phyloP scores from a whole-genome alignment of 2,888 invertebrate genomes.

The Andricus quercusramuli region DNA sequence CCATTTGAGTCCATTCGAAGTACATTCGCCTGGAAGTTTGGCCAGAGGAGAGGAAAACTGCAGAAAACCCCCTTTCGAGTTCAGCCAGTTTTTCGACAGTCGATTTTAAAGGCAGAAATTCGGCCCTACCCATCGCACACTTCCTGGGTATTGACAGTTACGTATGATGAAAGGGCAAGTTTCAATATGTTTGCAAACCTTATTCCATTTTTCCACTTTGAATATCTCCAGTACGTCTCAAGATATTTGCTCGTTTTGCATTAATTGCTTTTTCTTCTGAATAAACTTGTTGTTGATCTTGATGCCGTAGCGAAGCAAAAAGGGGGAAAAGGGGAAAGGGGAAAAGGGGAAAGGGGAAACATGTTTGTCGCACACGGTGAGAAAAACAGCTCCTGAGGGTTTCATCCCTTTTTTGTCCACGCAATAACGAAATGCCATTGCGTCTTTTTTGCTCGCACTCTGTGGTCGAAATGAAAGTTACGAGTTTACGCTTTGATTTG shows the following conservation, averaged over 20 bases:
- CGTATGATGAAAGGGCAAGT: not conserved
- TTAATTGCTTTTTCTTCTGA: not conserved
- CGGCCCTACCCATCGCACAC: no score
- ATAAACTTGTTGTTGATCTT: not conserved
- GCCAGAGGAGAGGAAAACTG: no score
- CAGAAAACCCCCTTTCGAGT: no score
- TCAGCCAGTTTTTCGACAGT: no score
- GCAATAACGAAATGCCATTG: constrained; percentile 75
- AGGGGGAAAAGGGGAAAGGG: not conserved
- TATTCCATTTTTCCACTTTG: no score
- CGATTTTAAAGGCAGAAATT: no score
- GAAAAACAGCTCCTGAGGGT: constrained; percentile 53
- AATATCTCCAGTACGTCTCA: not conserved
- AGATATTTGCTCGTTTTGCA: not conserved
- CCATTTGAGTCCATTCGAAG: no score
- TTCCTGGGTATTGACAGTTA: no score
- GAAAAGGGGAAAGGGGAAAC: constrained; percentile 44
- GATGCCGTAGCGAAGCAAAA: not conserved
- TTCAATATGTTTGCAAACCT: no score
- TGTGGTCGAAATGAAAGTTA: constrained; percentile 66
- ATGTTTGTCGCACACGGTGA: constrained; percentile 47
- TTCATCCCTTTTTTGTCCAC: constrained; percentile 53
- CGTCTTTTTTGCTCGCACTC: constrained; percentile 59
- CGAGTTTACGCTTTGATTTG: constrained; percentile 75
- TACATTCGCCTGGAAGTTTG: no score